Base-by-base conservation (phyloP, 2,888 invertebrate genomes). In the Eumacrocentrus americanus region DNA sequence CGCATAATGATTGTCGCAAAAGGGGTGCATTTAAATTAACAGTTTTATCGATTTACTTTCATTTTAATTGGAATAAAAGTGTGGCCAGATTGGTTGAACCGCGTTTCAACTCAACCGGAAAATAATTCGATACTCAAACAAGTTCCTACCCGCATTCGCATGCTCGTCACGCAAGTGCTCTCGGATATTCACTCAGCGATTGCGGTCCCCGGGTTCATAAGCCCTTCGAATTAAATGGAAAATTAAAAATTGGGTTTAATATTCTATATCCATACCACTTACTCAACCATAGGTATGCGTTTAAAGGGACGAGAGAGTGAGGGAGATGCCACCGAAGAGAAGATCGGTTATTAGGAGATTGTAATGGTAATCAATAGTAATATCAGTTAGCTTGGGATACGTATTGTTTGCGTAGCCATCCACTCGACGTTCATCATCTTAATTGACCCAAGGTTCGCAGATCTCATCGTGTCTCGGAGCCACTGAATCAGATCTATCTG, bases 361-460 rank as follows among this genome's bases (percentile, higher is more conserved):
- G 72, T 74, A 78, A 78, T 77, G 75, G 74, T 75, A 76, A 78
- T 78, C 73, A 76, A 72, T 73, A 72, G 71, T 18, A 18, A 71
- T 72, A 70, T 70, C 69, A 72, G 72, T 70, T 73, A 70, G 71
- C 71, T 69, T 68, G 23, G 55, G 53, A 53, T 23, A 35, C 35
- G 71, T 70, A 70, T 70, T 74, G 73, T 77, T 78, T 77, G 72
- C 70, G 54, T 53, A 65, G 57, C 60, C 64, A 68, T 66, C 66
- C 66, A 65, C 38, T 73, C 75, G 70, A 67, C 69, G 70, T 71
- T 73, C 75, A 77, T 78, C 73, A 72, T 68, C 72, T 72, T 76
- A 73, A 77, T 78, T 75, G 74, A 74, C 63, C 74, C 64, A 67
- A 67, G 68, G 4, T 69, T 70, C 61, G 53, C 60, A 42, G 66